Base-by-base conservation (phyloP, 2,113 vertebrate genomes). In the Pygoscelis antarcticus region DNA sequence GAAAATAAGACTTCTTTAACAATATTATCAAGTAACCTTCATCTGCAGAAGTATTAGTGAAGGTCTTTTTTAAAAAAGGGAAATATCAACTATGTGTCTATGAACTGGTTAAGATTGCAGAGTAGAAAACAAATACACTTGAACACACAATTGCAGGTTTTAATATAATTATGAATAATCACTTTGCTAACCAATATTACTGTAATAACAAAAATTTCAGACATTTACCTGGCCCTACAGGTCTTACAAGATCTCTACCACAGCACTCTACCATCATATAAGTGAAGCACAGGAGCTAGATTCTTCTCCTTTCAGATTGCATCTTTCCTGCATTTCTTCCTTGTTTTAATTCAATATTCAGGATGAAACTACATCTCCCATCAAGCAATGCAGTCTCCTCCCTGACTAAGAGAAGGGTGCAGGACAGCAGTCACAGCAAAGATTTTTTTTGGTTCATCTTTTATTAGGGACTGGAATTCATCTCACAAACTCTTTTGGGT, bases 221-320 rank as follows among this genome's bases (percentile, higher is more conserved):
- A 1, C 27, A 10, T 60, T 42, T 26, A 7, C 20, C 11, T 65
- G 49, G 14, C 16, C 34, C 21, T 36, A 3, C 22, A 36, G 11
- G 6, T 66, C 32, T 92, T 69, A 6, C 26, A 47, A 38, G 46
- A 16, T 9, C 40, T 68, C 32, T 70, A 4, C 11, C 40, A 55
- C 21, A 64, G 21, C 46, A 9, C 7, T 71, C 57, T 9, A 0
- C 54, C 7, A 12, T 34, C 47, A 36, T 0, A 1, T 8, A 26
- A 40, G 26, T 30, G 34, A 49, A n/a, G 15, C 32, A 32, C 20
- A 26, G 32, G 34, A 72, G 18, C 22, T 44, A 21, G 18, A 30
- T 30, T 29, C 0, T 12, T 57, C 46, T 60, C 14, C 30, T 83
- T 49, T 61, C 46, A 29, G 15, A 8, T 29, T 23, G 8, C 6